Base-by-base conservation (phyloP, 1,140 invertebrate genomes). In the Drosophila oshimai region DNA sequence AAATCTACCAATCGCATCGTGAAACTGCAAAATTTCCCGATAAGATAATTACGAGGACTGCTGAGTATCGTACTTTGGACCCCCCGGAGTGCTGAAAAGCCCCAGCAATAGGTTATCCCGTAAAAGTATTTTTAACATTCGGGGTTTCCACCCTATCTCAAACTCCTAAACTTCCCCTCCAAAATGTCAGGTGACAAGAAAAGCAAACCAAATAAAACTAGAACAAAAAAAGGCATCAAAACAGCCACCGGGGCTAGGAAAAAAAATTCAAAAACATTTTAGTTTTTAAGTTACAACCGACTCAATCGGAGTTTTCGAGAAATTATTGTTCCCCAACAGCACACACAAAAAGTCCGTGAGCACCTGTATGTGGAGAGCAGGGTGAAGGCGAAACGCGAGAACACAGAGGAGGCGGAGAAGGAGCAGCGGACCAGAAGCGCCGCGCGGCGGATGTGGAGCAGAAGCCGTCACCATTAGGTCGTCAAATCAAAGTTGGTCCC, bases 281-380 rank as follows among this genome's bases (percentile, higher is more conserved):
- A 60, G 49, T 64, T 69, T 57, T 53, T 46, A 70, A 57, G 53
- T 46, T 67, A 46, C 39, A 68, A 42, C 33, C 31, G 46, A 37
- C 53, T 72, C 69, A 65, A 87, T 75, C 57, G 73, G 84, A 77
- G 68, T 76, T 87, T 86, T 73, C 67, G 74, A 81, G 83, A 86
- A 84, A 84, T 84, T 79, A 55, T 83, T 67, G 70, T 84, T 84
- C 62, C 57, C 41, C 60, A 61, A 61, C 49, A 67, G 31, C 51
- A 77, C 53, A 78, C 29, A 62, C 51, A 31, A 24, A 60, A 37
- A 55, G 46, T 42, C 64, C 41, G 62, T 46, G 60, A 45, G 58
- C 53, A 77, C 45, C 49, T 37, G 42, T 44, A 67, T 67, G 62
- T 65, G 33, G 60, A 47, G 44, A 65, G 26, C 60, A 65, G 62